These are phyloP conservation scores for Rhinogobio ventralis DNA, from an alignment of 2,797 vertebrate species.

Conservation along the genomic window DNA sequence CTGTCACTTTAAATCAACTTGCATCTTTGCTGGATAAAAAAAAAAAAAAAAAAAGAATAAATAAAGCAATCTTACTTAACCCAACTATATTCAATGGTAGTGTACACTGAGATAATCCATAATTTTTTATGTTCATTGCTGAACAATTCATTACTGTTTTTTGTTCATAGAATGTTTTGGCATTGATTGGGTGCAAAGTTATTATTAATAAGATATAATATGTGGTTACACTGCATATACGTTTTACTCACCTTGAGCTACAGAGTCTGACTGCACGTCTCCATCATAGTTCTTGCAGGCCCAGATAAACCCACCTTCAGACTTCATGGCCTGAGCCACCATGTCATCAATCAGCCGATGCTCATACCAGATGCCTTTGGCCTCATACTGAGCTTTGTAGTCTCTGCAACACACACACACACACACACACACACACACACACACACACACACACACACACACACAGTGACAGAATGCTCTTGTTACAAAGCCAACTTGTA, in stretches of 20 bases:
- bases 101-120: background rate
- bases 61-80: background rate
- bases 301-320: slow-evolving; percentile 98
- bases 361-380: slow-evolving; percentile 95
- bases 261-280: slow-evolving; percentile 96
- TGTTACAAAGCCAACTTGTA: background rate
- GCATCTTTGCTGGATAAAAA: background rate
- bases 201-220: background rate
- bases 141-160: background rate
- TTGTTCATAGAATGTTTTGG: background rate
- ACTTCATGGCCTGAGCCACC: slow-evolving; percentile 98
- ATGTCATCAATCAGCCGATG: slow-evolving; percentile 98
- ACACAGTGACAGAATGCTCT: background rate
- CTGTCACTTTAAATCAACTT: background rate
- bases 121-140: background rate
- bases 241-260: slow-evolving; percentile 88
- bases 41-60: background rate
- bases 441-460: slow-evolving; percentile 18
- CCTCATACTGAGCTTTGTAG: slow-evolving; percentile 90
- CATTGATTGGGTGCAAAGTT: background rate
- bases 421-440: slow-evolving; percentile 13
- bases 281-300: slow-evolving; percentile 99
- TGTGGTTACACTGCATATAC: background rate
- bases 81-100: background rate
- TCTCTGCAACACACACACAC: too few relatives aligned